Base-by-base conservation (phyloP, 2,888 invertebrate species). In the Pollenia griseotomentosa region DNA sequence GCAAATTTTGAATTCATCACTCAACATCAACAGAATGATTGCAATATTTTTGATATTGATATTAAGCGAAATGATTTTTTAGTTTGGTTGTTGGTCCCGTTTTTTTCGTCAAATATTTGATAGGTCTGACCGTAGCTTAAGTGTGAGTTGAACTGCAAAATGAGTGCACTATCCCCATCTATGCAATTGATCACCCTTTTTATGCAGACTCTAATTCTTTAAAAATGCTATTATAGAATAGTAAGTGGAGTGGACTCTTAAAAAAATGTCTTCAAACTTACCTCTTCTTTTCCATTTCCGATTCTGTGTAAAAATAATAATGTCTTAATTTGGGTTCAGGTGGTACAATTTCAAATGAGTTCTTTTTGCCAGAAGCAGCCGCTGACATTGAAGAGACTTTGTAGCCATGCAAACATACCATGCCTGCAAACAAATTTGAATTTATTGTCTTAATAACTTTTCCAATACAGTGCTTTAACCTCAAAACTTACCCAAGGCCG, bases 241-340 rank as follows among this genome's bases (percentile, higher is more conserved):
- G 19, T 1, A 19, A 19, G 19, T 4, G 33, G 33, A 33, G 33
- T 33, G 4, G 4, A 3, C 33, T 33, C 33, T 33, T 33, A 33
- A 33, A 33, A 33, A 33, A 33, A 33, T 6, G 6, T 4, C 63
- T 78, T 33, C 6, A 33, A 46, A 66, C 81, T 85, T 92, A 98
- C 98, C 98, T 96, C 94, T 98, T 98, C 93, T 97, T 97, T 92
- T 99, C 99, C 95, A 98, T 97, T 93, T 99, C 98, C 12, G 98
- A 97, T 92, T 99, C 98, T 0, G 98, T 97, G 92, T 97, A 97
- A 94, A 99, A 98, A 93, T 97, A 97, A 93, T 97, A 98, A 92
- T 97, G 97, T 90, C 97, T 95, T 92, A 98, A 96, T 89, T 96
- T 96, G 1, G 96, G 95, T 91, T 98, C 98, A 1, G 98, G 97